Percentiles rank a stretch among this genome's conserved stretches.
phyloP scores from a whole-genome alignment of 1,140 invertebrate species.

The Paralvinella palmiformis region DNA sequence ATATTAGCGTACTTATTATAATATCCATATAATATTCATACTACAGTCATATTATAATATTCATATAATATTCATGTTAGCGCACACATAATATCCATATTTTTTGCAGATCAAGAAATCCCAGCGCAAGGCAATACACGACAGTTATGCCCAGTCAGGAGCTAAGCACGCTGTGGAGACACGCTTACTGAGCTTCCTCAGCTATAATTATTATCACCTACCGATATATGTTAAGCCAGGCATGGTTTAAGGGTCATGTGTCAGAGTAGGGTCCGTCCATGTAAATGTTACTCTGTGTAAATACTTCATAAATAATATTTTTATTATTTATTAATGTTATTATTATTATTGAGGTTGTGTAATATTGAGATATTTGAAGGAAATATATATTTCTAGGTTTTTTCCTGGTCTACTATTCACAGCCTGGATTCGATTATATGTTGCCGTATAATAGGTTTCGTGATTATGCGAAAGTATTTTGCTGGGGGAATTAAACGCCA shows the following conservation, averaged over 20 bases:
- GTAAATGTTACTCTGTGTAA: neutral
- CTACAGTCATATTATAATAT: no score
- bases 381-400: neutral
- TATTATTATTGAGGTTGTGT: neutral
- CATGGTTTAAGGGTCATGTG: conserved; percentile 35
- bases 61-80: no score
- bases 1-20: no score
- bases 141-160: conserved; percentile 17
- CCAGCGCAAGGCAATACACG: conserved; percentile 27
- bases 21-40: no score
- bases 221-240: conserved; percentile 52
- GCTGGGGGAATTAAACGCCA: no score
- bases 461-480: no score
- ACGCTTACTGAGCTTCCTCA: conserved; percentile 45
- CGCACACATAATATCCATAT: neutral
- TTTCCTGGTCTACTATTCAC: no score
- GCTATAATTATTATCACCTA: conserved; percentile 50
- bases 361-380: neutral
- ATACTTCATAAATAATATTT: neutral
- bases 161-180: conserved; percentile 44
- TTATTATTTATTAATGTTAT: neutral
- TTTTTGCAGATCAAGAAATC: conserved; percentile 26
- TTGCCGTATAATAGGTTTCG: no score
- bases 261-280: no score
- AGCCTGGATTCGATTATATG: no score